phyloP scores from a whole-genome alignment of 2,888 invertebrate species.

The Spodoptera exigua region DNA sequence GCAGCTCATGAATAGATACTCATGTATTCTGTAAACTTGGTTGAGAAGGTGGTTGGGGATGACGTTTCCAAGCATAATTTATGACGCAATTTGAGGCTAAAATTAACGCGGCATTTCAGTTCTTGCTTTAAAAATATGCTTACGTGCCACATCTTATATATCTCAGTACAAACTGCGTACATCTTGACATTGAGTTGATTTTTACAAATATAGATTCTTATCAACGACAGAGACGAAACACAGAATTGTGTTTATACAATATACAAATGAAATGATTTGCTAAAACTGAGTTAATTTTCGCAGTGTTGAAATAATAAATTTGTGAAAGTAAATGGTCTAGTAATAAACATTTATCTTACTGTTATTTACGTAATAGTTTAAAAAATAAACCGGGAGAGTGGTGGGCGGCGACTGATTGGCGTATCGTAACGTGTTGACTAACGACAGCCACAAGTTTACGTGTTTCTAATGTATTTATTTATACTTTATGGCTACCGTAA shows the following conservation, averaged over 20 bases:
- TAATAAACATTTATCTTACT: conserved; percentile 20
- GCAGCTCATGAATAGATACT: too few relatives aligned
- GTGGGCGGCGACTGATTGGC: conserved; percentile 34
- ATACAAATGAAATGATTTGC: conserved; percentile 10
- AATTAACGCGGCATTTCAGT: conserved; percentile 1
- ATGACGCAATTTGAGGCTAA: conserved; percentile 28
- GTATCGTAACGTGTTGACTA: conserved; percentile 39
- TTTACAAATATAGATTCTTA: neutral
- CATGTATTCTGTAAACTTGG: conserved; percentile 12
- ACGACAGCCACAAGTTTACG: conserved; percentile 35
- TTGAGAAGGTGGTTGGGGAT: conserved; percentile 3
- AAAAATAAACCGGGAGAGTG: conserved; percentile 25
- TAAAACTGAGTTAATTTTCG: conserved; percentile 3
- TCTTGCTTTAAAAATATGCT: conserved; percentile 15
- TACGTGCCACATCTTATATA: conserved; percentile 6
- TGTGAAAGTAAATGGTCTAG: conserved; percentile 16
- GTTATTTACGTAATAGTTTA: conserved; percentile 21
- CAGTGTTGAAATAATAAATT: conserved; percentile 7
- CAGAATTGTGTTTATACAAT: conserved; percentile 11
- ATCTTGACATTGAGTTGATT: neutral
- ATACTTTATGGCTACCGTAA: conserved; percentile 39
- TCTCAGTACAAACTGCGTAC: conserved; percentile 1
- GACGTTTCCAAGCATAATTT: conserved; percentile 17
- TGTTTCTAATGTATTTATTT: conserved; percentile 45
- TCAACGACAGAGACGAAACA: neutral